A percentile compares a stretch with the other conserved stretches of the same genome.
phyloP scores from a whole-genome alignment of 2,888 invertebrate genomes.

The Leptothorax acervorum region DNA sequence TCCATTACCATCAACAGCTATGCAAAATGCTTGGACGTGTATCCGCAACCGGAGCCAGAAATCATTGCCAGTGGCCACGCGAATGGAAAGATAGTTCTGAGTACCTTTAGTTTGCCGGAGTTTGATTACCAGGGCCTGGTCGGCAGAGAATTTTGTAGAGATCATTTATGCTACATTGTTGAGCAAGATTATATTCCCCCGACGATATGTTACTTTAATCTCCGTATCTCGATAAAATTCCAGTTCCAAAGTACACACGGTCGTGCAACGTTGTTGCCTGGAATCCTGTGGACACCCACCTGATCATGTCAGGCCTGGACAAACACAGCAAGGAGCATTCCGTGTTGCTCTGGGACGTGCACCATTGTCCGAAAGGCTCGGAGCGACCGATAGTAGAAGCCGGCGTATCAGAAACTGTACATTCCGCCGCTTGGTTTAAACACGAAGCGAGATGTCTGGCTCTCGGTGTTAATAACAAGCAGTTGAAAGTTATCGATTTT shows the following conservation, averaged over 20 bases:
- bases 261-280: slow-evolving; percentile 95
- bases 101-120: slow-evolving; percentile 91
- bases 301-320: slow-evolving; percentile 95
- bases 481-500: slow-evolving; percentile 95
- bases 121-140: slow-evolving; percentile 90
- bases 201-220: neutral
- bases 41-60: slow-evolving; percentile 92
- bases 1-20: slow-evolving; percentile 92
- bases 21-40: slow-evolving; percentile 95
- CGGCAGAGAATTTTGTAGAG: slow-evolving; percentile 92
- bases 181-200: neutral
- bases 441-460: slow-evolving; percentile 91
- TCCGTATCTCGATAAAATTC: slow-evolving; percentile 56
- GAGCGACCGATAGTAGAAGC: slow-evolving; percentile 90
- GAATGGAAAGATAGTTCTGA: slow-evolving; percentile 94
- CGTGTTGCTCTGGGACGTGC: slow-evolving; percentile 95
- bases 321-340: slow-evolving; percentile 96
- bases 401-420: slow-evolving; percentile 93
- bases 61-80: slow-evolving; percentile 95
- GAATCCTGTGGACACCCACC: slow-evolving; percentile 93
- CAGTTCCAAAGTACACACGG: slow-evolving; percentile 94
- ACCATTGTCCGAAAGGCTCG: slow-evolving; percentile 85
- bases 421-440: slow-evolving; percentile 94
- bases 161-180: neutral
- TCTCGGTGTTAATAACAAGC: slow-evolving; percentile 96